phyloP scores from a whole-genome alignment of 2,888 invertebrate genomes.

The Cryptocheilus praepositus region DNA sequence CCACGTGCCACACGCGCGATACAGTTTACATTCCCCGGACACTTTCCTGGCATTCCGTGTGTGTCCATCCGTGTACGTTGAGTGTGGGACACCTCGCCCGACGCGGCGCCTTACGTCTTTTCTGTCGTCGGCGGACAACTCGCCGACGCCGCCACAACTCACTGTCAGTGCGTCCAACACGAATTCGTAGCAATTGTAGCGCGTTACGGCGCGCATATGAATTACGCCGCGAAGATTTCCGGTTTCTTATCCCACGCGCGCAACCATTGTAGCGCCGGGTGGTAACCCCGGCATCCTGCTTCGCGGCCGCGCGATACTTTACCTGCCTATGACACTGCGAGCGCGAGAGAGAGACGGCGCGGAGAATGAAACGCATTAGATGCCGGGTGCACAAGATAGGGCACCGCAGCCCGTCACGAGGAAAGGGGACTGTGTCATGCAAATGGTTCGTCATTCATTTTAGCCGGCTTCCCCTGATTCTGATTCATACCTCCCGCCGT shows the following conservation, averaged over 20 bases:
- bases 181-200: conserved; percentile 39
- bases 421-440: conserved; percentile 53
- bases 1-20: too few species aligned
- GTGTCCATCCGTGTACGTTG: too few species aligned
- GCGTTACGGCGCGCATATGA: conserved; percentile 33
- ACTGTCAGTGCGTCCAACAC: conserved; percentile 27
- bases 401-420: conserved; percentile 12
- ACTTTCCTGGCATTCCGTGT: too few species aligned
- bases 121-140: too few species aligned
- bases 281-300: conserved; percentile 45
- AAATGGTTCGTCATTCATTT: conserved; percentile 70
- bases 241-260: conserved; percentile 60
- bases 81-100: too few species aligned
- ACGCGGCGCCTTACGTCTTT: too few species aligned
- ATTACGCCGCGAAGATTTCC: conserved; percentile 55
- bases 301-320: conserved; percentile 57
- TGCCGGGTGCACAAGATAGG: conserved; percentile 4
- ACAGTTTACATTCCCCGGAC: too few species aligned
- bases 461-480: conserved; percentile 63
- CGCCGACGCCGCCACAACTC: conserved; percentile 19
- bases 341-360: neutral
- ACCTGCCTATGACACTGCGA: conserved; percentile 49
- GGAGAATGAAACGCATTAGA: neutral
- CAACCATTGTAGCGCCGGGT: conserved; percentile 41
- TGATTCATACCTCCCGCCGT: conserved; percentile 65